phyloP scores from a whole-genome alignment of 2,113 vertebrate species.

The Aramus guarauna region DNA sequence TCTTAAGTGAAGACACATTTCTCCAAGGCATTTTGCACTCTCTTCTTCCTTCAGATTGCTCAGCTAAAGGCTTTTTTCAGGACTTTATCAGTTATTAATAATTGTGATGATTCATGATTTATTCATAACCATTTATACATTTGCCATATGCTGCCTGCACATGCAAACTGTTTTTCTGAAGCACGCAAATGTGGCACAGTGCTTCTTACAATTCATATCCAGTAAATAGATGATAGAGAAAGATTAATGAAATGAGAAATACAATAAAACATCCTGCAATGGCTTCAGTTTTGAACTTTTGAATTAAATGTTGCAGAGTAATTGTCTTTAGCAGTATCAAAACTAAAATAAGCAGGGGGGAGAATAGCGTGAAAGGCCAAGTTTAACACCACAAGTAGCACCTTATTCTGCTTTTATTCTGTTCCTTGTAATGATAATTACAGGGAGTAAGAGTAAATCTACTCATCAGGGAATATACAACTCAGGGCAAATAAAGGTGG shows the following conservation, averaged over 20 bases:
- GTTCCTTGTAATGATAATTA: not conserved
- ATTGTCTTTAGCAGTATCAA: not conserved
- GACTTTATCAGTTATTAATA: conserved; percentile 67
- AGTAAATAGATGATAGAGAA: conserved; percentile 16
- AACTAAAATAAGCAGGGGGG: not conserved
- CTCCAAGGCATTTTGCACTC: conserved; percentile 43
- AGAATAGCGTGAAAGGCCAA: not conserved
- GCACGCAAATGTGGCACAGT: not conserved
- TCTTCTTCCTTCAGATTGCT: not conserved
- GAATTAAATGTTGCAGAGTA: not conserved
- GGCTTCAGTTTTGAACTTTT: not conserved
- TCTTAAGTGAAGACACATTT: conserved; percentile 4
- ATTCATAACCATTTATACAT: conserved; percentile 63
- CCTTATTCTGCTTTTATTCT: not conserved
- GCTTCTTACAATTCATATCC: conserved; percentile 23
- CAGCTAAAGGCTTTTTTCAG: conserved; percentile 47
- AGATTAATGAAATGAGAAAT: conserved; percentile 32
- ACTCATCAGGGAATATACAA: not conserved
- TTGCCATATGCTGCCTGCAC: conserved; percentile 56
- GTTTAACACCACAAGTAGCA: not conserved
- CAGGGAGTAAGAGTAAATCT: not conserved
- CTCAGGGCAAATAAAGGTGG: not conserved
- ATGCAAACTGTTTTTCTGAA: conserved; percentile 42
- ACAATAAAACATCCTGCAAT: not conserved
- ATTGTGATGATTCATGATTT: conserved; percentile 61